These are phyloP conservation scores for Leptosomus discolor DNA, from an alignment of 2,113 vertebrate species.

Conservation along the genomic window DNA sequence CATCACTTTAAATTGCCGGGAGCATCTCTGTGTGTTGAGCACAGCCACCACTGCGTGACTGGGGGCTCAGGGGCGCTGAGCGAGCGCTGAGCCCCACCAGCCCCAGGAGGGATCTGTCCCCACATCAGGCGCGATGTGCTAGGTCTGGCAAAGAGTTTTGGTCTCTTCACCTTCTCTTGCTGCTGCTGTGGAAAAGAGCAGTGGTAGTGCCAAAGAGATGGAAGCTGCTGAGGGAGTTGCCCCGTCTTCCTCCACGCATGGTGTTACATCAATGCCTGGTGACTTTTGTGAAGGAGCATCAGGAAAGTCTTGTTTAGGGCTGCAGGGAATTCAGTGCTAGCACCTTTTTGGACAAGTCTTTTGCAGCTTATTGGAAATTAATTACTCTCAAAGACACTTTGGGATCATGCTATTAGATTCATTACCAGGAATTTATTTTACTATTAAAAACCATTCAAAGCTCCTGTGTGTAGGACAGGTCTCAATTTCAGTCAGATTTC, in stretches of 20 bases:
- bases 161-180: neutral
- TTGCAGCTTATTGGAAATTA: neutral
- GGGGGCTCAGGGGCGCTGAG: neutral
- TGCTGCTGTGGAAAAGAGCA: neutral
- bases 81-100: accelerated
- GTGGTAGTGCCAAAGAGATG: too few species aligned
- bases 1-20: accelerated
- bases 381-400: neutral
- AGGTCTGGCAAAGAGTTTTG: neutral
- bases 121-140: neutral
- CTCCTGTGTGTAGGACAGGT: neutral
- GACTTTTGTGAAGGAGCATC: neutral
- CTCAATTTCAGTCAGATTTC: neutral
- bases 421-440: neutral
- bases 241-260: accelerated
- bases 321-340: neutral
- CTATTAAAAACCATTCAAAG: neutral
- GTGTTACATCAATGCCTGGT: accelerated
- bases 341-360: neutral
- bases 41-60: accelerated
- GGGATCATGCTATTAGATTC: neutral
- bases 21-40: neutral
- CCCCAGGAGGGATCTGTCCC: neutral
- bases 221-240: neutral
- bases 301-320: neutral